Evolutionary conservation across 2,113 vertebrate genomes (phyloP).

Genomic region (Mus pahari): DNA sequence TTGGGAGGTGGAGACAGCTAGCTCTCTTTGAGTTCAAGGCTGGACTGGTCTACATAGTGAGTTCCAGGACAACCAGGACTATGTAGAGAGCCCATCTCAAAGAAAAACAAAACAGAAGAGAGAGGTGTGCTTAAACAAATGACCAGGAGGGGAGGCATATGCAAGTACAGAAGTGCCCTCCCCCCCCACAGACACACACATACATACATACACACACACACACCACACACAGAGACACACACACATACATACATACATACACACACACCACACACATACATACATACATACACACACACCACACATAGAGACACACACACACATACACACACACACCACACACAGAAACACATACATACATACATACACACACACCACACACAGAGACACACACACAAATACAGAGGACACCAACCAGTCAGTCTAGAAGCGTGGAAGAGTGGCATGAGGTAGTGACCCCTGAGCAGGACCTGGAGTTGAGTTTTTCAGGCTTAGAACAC

Average conservation of each 20-base stretch:
- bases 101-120: not conserved
- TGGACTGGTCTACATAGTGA: not conserved
- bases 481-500: slow-evolving; percentile 25
- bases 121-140: not conserved
- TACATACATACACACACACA: too few relatives aligned
- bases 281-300: too few relatives aligned
- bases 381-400: not conserved
- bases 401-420: not conserved
- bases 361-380: too few relatives aligned
- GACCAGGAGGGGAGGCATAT: not conserved
- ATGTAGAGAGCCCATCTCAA: not conserved
- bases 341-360: too few relatives aligned
- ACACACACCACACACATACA: too few relatives aligned
- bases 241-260: too few relatives aligned
- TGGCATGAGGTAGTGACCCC: not conserved
- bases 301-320: too few relatives aligned
- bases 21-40: not conserved
- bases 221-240: too few relatives aligned
- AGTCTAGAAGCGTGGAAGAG: not conserved
- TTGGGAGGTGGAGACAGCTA: not conserved
- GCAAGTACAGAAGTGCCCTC: not conserved
- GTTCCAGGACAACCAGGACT: not conserved
- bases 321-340: too few relatives aligned
- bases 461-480: not conserved
- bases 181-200: not conserved